Percentiles rank a stretch among this genome's conserved stretches.
Evolutionary conservation across 2,113 vertebrate genomes (phyloP).

Genomic region (Hystrix cristata): DNA sequence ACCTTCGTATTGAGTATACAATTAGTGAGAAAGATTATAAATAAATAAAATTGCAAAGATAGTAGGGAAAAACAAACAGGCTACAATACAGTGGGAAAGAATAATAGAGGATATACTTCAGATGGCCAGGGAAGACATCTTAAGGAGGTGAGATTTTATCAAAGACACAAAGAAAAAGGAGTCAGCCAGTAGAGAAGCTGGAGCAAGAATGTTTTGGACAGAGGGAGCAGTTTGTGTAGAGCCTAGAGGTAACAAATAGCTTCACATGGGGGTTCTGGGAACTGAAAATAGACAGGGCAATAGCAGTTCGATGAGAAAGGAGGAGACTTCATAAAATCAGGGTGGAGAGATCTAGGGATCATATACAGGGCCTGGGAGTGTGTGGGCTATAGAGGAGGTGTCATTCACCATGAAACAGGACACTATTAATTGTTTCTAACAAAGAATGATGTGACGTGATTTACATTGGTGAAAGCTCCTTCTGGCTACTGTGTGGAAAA

Average conservation of each 20-base stretch:
- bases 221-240: accelerated
- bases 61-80: background rate
- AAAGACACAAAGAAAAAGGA: background rate
- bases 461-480: background rate
- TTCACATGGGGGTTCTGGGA: background rate
- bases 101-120: background rate
- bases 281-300: background rate
- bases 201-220: background rate
- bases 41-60: background rate
- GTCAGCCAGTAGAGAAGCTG: background rate
- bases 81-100: background rate
- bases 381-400: background rate
- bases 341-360: background rate
- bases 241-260: background rate
- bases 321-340: background rate
- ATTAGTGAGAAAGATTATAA: background rate
- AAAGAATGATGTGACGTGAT: background rate
- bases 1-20: background rate
- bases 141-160: background rate
- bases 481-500: background rate
- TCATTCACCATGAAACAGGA: background rate
- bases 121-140: background rate
- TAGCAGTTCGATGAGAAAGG: background rate
- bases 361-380: background rate
- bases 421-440: background rate